Evolutionary conservation across 2,888 invertebrate genomes (phyloP).

Genomic region (Lymantria monacha): DNA sequence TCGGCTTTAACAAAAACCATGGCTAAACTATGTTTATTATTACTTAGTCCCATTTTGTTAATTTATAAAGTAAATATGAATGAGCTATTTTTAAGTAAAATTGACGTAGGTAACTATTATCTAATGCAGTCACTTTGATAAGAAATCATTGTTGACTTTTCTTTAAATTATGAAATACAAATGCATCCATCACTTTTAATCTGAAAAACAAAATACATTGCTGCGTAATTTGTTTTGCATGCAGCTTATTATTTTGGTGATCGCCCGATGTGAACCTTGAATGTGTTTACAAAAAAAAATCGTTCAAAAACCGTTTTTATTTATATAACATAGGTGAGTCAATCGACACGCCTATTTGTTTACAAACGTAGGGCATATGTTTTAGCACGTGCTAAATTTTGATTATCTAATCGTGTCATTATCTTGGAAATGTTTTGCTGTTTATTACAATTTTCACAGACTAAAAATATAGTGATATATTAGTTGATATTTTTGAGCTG

Average conservation of each 20-base stretch:
- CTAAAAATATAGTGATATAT: too few species aligned
- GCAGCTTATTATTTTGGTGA: slow-evolving; percentile 7
- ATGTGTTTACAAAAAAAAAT: slow-evolving; percentile 30
- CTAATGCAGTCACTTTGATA: too few species aligned
- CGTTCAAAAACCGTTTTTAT: slow-evolving; percentile 13
- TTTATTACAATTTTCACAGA: too few species aligned
- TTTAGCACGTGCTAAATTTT: slow-evolving; percentile 9
- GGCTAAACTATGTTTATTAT: too few species aligned
- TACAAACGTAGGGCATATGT: slow-evolving; percentile 6
- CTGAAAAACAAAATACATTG: background rate
- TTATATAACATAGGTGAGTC: slow-evolving; percentile 29
- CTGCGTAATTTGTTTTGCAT: slow-evolving; percentile 24
- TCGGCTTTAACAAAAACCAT: too few species aligned
- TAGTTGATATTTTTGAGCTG: too few species aligned
- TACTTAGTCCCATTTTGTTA: too few species aligned
- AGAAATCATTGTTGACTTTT: too few species aligned
- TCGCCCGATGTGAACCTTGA: slow-evolving; percentile 31
- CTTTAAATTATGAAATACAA: background rate
- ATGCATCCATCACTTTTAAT: background rate
- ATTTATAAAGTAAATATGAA: too few species aligned
- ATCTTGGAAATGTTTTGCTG: background rate
- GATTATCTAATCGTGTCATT: slow-evolving; percentile 14
- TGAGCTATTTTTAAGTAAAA: too few species aligned
- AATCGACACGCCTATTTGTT: slow-evolving; percentile 24
- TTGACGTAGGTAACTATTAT: too few species aligned